phyloP scores from a whole-genome alignment of 2,113 vertebrate species.

The Gopherus evgoodei region DNA sequence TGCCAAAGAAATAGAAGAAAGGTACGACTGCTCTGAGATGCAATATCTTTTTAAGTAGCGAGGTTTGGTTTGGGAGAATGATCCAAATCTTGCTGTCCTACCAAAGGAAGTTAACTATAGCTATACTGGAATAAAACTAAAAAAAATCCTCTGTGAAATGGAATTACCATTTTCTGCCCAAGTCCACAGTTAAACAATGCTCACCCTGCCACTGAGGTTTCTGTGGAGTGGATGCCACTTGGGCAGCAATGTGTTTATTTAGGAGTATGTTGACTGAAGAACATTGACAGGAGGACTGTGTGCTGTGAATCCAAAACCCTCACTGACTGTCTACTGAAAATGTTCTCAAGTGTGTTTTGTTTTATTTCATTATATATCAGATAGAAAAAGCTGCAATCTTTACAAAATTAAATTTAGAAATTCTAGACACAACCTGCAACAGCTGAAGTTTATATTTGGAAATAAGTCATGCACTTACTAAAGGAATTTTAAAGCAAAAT shows the following conservation, averaged over 20 bases:
- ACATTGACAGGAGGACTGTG: slow-evolving; percentile 40
- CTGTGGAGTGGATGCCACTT: slow-evolving; percentile 62
- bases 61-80: neutral
- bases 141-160: neutral
- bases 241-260: slow-evolving; percentile 3
- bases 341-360: neutral
- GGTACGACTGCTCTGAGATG: neutral
- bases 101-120: neutral
- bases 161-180: slow-evolving; percentile 17
- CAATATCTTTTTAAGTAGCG: neutral
- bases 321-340: neutral
- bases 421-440: slow-evolving; percentile 30
- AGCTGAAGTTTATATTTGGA: slow-evolving; percentile 39
- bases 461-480: neutral
- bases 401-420: slow-evolving; percentile 16
- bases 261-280: slow-evolving; percentile 25
- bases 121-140: neutral
- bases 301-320: slow-evolving; percentile 49
- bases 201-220: slow-evolving; percentile 15
- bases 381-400: neutral
- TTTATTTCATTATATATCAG: neutral
- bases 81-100: neutral
- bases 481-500: slow-evolving; percentile 57
- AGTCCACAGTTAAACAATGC: slow-evolving; percentile 24
- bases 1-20: neutral